These are phyloP conservation scores for Salpingus planirostris DNA, from an alignment of 2,888 invertebrate genomes.

Conservation along the genomic window DNA sequence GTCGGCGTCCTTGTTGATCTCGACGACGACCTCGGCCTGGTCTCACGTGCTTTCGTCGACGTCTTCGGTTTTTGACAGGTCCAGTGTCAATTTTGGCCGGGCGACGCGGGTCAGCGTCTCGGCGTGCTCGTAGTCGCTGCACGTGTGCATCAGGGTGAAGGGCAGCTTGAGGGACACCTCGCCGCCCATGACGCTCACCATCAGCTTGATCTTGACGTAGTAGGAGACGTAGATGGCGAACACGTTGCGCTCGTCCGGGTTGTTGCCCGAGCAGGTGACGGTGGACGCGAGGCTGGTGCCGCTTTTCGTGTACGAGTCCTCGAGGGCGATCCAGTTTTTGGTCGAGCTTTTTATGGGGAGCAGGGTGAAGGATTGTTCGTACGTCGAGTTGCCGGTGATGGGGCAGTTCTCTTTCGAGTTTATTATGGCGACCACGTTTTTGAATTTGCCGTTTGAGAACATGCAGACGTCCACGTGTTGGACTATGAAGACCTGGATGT, in stretches of 20 bases:
- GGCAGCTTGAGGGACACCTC: constrained; percentile 72
- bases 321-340: constrained; percentile 87
- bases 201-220: constrained; percentile 79
- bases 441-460: constrained; percentile 91
- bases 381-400: constrained; percentile 54
- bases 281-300: constrained; percentile 51
- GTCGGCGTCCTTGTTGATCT: constrained; percentile 31
- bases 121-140: constrained; percentile 52
- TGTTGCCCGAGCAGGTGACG: constrained; percentile 43
- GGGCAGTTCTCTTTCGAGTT: constrained; percentile 57
- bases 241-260: constrained; percentile 70
- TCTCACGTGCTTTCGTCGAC: constrained; percentile 42
- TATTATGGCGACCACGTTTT: constrained; percentile 73
- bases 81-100: constrained; percentile 6
- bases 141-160: constrained; percentile 69
- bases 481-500: constrained; percentile 72
- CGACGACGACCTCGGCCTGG: constrained; percentile 36
- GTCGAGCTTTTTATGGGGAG: constrained; percentile 70
- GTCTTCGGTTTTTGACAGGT: constrained; percentile 17
- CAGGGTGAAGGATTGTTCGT: constrained; percentile 56
- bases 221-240: constrained; percentile 88
- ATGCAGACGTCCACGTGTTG: constrained; percentile 91
- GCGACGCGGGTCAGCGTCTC: constrained; percentile 46
- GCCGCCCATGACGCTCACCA: constrained; percentile 73
- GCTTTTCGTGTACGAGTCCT: constrained; percentile 69